Evolutionary conservation across 2,888 invertebrate species (phyloP).

Genomic region (Scotopteryx bipunctaria): DNA sequence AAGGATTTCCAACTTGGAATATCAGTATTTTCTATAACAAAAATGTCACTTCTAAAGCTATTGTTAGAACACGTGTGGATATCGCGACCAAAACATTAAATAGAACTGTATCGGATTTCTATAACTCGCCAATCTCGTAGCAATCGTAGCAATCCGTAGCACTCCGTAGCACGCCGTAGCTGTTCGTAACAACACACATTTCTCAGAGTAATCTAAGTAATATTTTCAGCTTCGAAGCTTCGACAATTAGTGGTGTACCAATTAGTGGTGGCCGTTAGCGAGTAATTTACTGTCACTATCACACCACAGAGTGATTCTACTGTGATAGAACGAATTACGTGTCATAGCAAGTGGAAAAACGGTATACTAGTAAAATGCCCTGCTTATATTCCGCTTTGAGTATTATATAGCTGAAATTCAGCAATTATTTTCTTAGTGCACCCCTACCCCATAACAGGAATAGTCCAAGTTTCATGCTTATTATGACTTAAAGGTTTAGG

Average conservation of each 20-base stretch:
- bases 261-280: slow-evolving; percentile 72
- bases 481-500: too few species aligned
- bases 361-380: too few species aligned
- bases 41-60: neutral
- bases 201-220: slow-evolving; percentile 47
- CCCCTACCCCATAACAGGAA: too few species aligned
- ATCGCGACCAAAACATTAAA: neutral
- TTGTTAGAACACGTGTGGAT: neutral
- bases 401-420: too few species aligned
- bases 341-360: slow-evolving; percentile 30
- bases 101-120: neutral
- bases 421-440: too few species aligned
- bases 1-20: too few species aligned
- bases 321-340: slow-evolving; percentile 41
- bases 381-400: too few species aligned
- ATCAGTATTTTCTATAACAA: neutral
- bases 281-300: slow-evolving; percentile 77
- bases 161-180: slow-evolving; percentile 9
- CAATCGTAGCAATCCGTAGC: slow-evolving; percentile 12
- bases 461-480: too few species aligned
- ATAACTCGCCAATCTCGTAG: neutral
- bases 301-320: slow-evolving; percentile 42
- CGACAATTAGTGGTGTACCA: slow-evolving; percentile 65
- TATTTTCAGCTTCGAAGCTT: slow-evolving; percentile 61
- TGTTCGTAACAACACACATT: slow-evolving; percentile 19